Evolutionary conservation across 2,888 invertebrate species (phyloP).

Genomic region (Stenolophus ochropezus): DNA sequence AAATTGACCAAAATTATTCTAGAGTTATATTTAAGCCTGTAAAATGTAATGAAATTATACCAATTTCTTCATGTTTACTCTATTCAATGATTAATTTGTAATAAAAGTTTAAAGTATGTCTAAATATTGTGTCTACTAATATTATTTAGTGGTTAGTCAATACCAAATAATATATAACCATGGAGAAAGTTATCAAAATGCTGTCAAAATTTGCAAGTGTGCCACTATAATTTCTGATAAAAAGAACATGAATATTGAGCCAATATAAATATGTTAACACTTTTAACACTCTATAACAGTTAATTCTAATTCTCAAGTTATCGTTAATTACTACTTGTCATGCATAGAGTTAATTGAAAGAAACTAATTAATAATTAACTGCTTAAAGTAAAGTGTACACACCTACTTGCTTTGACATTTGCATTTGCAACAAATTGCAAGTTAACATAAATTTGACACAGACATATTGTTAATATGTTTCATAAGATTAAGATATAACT

Average conservation of each 20-base stretch:
- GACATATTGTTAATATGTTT: no score
- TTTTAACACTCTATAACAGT: slow-evolving; percentile 26
- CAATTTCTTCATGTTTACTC: no score
- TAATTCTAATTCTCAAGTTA: slow-evolving; percentile 19
- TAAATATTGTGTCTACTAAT: no score
- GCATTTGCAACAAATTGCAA: background rate
- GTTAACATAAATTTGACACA: background rate
- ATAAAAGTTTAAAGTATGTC: no score
- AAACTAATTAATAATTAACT: slow-evolving; percentile 36
- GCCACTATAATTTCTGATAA: slow-evolving; percentile 6
- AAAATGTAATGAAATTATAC: no score
- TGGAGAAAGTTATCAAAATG: slow-evolving; percentile 13
- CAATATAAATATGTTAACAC: slow-evolving; percentile 20
- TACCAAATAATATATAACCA: no score
- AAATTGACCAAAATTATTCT: no score
- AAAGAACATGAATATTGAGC: slow-evolving; percentile 15
- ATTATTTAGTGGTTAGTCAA: no score
- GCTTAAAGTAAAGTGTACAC: slow-evolving; percentile 6
- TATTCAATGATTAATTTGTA: no score
- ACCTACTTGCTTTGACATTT: slow-evolving; percentile 16
- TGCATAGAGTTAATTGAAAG: slow-evolving; percentile 32
- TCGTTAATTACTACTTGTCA: slow-evolving; percentile 32
- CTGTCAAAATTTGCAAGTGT: slow-evolving; percentile 18
- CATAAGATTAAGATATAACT: no score
- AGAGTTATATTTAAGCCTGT: no score